Percentiles rank a stretch among this genome's conserved stretches.
These are phyloP conservation scores for Uloborus plumipes DNA, from an alignment of 2,888 invertebrate species.

Conservation along the genomic window DNA sequence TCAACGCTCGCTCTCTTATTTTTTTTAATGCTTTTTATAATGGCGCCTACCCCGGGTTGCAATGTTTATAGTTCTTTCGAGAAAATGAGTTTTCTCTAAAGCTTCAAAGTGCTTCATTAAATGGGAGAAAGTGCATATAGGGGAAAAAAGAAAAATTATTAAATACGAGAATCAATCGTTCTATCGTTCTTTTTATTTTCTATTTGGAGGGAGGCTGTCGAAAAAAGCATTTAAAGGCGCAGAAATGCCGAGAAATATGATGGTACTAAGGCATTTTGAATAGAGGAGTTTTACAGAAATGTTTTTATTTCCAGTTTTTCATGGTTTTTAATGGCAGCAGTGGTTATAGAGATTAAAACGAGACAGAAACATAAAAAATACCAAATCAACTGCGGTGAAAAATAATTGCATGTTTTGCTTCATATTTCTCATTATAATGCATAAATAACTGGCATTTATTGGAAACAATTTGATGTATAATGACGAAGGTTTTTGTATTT, in stretches of 20 bases:
- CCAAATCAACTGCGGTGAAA: too few relatives aligned
- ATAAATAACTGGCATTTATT: too few relatives aligned
- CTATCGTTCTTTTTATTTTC: slow-evolving; percentile 20
- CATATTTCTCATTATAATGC: too few relatives aligned
- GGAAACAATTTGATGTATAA: too few relatives aligned
- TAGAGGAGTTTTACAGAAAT: neutral
- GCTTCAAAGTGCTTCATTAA: slow-evolving; percentile 63
- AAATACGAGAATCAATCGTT: slow-evolving; percentile 63
- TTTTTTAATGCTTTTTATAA: slow-evolving; percentile 64
- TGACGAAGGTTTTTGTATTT: too few relatives aligned
- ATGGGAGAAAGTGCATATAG: slow-evolving; percentile 46
- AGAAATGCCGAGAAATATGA: slow-evolving; percentile 50
- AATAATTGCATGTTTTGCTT: too few relatives aligned
- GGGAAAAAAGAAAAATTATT: slow-evolving; percentile 51
- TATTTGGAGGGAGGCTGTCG: slow-evolving; percentile 9
- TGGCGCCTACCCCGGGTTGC: slow-evolving; percentile 52
- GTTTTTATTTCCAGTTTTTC: too few relatives aligned
- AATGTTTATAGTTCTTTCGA: slow-evolving; percentile 57
- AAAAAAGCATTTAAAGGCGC: slow-evolving; percentile 46
- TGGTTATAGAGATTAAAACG: too few relatives aligned
- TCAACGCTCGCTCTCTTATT: slow-evolving; percentile 26
- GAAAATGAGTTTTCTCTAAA: slow-evolving; percentile 62
- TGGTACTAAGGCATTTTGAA: slow-evolving; percentile 29
- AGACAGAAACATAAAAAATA: too few relatives aligned
- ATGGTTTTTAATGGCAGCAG: too few relatives aligned